Percentiles rank a stretch among this genome's conserved stretches.
phyloP scores from a whole-genome alignment of 2,113 vertebrate species.

The Atractosteus spatula region DNA sequence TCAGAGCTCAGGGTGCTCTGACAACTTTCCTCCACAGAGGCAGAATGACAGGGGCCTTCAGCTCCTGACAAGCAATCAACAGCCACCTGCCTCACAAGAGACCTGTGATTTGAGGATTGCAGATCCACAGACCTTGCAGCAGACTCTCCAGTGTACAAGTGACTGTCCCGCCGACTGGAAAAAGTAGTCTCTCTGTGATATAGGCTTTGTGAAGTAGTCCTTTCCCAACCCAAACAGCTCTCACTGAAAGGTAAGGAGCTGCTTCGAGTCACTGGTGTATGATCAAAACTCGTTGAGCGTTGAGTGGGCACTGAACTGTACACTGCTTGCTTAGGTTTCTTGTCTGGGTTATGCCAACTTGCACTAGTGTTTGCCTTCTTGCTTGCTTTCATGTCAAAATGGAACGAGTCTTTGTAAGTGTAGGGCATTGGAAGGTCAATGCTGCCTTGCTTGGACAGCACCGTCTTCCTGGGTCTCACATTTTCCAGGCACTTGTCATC shows the following conservation, averaged over 20 bases:
- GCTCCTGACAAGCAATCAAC: constrained; percentile 77
- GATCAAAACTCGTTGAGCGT: constrained; percentile 64
- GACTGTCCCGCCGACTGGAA: constrained; percentile 40
- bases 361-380: constrained; percentile 53
- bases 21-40: constrained; percentile 52
- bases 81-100: constrained; percentile 84
- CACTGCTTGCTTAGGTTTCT: constrained; percentile 59
- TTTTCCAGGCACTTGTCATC: constrained; percentile 85
- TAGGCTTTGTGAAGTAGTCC: constrained; percentile 26
- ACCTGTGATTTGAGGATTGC: constrained; percentile 73
- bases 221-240: constrained; percentile 48
- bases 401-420: constrained; percentile 93
- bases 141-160: constrained; percentile 52
- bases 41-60: constrained; percentile 41
- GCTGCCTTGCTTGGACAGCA: constrained; percentile 90
- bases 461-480: constrained; percentile 85
- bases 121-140: constrained; percentile 58
- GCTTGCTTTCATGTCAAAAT: constrained; percentile 82
- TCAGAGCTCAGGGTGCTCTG: constrained; percentile 42
- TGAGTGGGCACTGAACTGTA: constrained; percentile 85
- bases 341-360: constrained; percentile 52
- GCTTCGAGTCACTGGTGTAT: constrained; percentile 79
- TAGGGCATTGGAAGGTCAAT: constrained; percentile 94
- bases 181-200: constrained; percentile 39
- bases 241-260: constrained; percentile 82